Percentiles rank a stretch among this genome's conserved stretches.
These are phyloP conservation scores for Bombus sylvicola DNA, from an alignment of 1,140 invertebrate genomes.

Conservation along the genomic window DNA sequence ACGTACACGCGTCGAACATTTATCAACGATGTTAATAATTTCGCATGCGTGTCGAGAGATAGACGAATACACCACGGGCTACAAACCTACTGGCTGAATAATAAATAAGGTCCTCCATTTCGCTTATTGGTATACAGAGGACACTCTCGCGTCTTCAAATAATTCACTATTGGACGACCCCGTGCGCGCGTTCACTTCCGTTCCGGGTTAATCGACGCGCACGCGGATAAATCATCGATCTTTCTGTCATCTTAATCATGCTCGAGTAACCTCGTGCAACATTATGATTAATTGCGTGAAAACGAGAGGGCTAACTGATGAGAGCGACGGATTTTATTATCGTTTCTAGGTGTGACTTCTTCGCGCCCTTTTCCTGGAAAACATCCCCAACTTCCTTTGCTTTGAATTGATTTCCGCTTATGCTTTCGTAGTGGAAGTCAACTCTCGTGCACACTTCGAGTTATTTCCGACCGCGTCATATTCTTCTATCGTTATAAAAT, in stretches of 20 bases:
- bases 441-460: no score
- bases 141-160: slow-evolving; percentile 29
- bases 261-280: not conserved
- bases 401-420: not conserved
- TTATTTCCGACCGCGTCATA: no score
- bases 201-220: slow-evolving; percentile 27
- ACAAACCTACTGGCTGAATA: slow-evolving; percentile 58
- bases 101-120: slow-evolving; percentile 54
- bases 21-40: slow-evolving; percentile 61
- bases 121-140: not conserved
- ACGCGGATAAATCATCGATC: slow-evolving; percentile 32
- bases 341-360: not conserved
- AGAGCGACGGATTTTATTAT: not conserved
- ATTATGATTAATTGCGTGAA: slow-evolving; percentile 27
- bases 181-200: slow-evolving; percentile 20
- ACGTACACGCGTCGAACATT: slow-evolving; percentile 42
- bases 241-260: not conserved
- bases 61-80: slow-evolving; percentile 16
- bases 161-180: slow-evolving; percentile 22
- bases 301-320: not conserved
- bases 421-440: not conserved
- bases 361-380: not conserved
- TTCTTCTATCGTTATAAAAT: no score
- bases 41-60: slow-evolving; percentile 49
- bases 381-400: not conserved